phyloP scores from a whole-genome alignment of 2,888 invertebrate genomes.

The Teleiodes luculella region DNA sequence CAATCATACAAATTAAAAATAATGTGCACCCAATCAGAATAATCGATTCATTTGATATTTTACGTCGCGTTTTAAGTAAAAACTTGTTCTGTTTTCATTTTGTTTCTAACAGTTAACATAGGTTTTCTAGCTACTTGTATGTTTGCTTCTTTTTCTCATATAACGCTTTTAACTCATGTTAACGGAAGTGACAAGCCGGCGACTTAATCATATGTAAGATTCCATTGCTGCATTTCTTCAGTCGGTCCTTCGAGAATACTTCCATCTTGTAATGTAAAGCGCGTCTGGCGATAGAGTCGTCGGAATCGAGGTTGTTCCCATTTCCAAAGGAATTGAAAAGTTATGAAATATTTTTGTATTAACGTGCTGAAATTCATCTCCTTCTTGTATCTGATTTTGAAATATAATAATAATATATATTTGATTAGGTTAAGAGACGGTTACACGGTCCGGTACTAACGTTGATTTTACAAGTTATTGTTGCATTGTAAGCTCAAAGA shows the following conservation, averaged over 20 bases:
- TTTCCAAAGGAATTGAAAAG: neutral
- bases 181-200: too few species aligned
- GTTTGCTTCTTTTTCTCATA: too few species aligned
- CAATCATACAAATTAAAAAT: too few species aligned
- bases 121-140: too few species aligned
- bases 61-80: too few species aligned
- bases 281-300: neutral
- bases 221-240: too few species aligned
- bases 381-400: neutral
- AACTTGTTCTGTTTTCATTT: too few species aligned
- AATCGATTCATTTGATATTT: too few species aligned
- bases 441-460: neutral
- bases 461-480: neutral
- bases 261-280: neutral
- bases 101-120: too few species aligned
- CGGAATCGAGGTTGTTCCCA: neutral
- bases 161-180: too few species aligned
- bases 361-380: slow-evolving; percentile 2
- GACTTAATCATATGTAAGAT: neutral
- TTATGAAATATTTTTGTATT: slow-evolving; percentile 24
- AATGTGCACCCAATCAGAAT: too few species aligned
- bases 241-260: neutral
- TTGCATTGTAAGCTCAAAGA: slow-evolving; percentile 11
- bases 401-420: neutral
- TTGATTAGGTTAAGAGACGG: slow-evolving; percentile 1